Conservation (phyloP, 1,140 invertebrate species). For the Leptinotarsa undecemlineata region DNA sequence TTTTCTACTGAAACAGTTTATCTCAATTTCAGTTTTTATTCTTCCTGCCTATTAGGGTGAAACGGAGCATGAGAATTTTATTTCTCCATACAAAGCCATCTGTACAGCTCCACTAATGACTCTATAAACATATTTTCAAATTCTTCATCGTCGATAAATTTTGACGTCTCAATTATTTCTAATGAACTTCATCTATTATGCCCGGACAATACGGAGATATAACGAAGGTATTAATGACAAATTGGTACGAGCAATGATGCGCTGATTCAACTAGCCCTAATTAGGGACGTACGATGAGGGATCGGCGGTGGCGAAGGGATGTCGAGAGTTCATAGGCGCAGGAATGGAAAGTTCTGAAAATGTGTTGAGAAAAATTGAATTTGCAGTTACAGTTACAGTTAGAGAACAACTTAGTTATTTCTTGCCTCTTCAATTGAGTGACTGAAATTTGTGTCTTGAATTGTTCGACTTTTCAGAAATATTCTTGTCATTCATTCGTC, state of each 20-base stretch:
- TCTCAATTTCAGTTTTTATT: too few relatives aligned
- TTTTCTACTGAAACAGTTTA: too few relatives aligned
- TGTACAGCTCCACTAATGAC: not conserved
- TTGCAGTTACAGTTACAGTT: too few relatives aligned
- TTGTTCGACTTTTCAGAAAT: too few relatives aligned
- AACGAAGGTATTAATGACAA: constrained; percentile 35
- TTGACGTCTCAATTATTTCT: constrained; percentile 6
- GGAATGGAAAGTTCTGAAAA: not conserved
- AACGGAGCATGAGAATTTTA: too few relatives aligned
- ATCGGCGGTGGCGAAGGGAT: constrained; percentile 11
- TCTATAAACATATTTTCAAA: not conserved
- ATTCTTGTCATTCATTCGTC: too few relatives aligned
- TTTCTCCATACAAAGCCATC: too few relatives aligned
- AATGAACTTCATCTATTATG: not conserved
- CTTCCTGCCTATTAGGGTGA: too few relatives aligned
- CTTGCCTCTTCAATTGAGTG: too few relatives aligned
- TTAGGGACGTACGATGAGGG: constrained; percentile 27
- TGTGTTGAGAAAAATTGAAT: too few relatives aligned
- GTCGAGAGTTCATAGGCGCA: not conserved
- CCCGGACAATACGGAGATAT: constrained; percentile 6
- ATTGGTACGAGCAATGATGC: constrained; percentile 32
- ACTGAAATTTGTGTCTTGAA: too few relatives aligned
- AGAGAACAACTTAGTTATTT: too few relatives aligned
- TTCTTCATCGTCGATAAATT: not conserved
- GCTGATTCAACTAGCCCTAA: constrained; percentile 38